phyloP scores from a whole-genome alignment of 1,140 invertebrate species.

The Eumaeus atala region DNA sequence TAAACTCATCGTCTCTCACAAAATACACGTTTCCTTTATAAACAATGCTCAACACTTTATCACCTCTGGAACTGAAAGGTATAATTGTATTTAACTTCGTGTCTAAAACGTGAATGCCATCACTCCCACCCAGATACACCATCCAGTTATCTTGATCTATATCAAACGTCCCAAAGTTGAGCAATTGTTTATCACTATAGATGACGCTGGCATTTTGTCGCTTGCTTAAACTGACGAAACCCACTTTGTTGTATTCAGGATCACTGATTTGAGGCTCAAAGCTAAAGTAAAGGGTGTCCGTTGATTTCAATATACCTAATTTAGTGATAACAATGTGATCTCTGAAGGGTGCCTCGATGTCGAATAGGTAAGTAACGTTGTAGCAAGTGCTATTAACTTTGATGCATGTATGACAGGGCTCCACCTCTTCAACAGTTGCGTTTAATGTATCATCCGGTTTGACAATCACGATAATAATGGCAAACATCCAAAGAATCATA shows the following conservation, averaged over 20 bases:
- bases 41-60: conserved; percentile 43
- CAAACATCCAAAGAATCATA: conserved; percentile 5
- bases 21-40: conserved; percentile 56
- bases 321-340: conserved; percentile 44
- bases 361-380: conserved; percentile 44
- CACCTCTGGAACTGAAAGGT: conserved; percentile 47
- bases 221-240: conserved; percentile 43
- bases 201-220: conserved; percentile 32
- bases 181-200: conserved; percentile 32
- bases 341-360: conserved; percentile 49
- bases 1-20: conserved; percentile 36
- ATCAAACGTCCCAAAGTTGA: conserved; percentile 57
- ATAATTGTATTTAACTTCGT: conserved; percentile 32
- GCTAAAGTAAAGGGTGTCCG: conserved; percentile 46
- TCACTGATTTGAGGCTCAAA: conserved; percentile 55
- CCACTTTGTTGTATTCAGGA: conserved; percentile 51
- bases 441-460: conserved; percentile 1
- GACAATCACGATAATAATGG: conserved; percentile 11
- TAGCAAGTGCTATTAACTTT: conserved; percentile 41
- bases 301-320: conserved; percentile 40
- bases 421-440: neutral
- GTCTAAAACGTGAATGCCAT: conserved; percentile 46
- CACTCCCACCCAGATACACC: conserved; percentile 50
- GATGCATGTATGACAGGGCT: conserved; percentile 40
- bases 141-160: conserved; percentile 47